These are phyloP conservation scores for Alouatta palliata DNA, from an alignment of 2,113 vertebrate genomes.

Conservation along the genomic window DNA sequence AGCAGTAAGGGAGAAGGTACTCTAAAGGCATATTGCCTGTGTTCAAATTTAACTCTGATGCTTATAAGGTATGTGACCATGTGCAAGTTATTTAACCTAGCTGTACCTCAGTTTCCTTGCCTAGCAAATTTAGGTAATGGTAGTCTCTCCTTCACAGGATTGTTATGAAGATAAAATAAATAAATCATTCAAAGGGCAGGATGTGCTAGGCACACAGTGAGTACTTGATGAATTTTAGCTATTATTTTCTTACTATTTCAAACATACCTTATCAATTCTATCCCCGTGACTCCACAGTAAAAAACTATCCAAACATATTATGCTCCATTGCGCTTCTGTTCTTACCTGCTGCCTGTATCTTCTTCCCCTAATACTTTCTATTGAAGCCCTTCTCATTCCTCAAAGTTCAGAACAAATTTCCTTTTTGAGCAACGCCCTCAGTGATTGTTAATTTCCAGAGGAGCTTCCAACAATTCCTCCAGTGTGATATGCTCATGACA, in stretches of 20 bases:
- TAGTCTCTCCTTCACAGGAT: neutral
- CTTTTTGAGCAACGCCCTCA: neutral
- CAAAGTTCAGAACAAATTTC: neutral
- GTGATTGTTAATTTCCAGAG: neutral
- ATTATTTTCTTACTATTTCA: neutral
- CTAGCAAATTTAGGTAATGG: neutral
- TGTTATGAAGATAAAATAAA: neutral
- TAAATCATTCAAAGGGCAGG: neutral
- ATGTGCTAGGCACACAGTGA: neutral
- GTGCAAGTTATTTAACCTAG: neutral
- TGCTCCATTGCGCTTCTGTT: neutral
- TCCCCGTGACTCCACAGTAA: neutral
- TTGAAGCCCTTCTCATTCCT: neutral
- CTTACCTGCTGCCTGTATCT: neutral
- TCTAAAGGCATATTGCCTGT: neutral
- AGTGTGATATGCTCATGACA: neutral
- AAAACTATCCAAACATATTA: neutral
- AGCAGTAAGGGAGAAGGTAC: neutral
- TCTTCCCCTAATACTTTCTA: neutral
- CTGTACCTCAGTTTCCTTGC: neutral
- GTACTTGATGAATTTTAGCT: neutral
- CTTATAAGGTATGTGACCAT: neutral
- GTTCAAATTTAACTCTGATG: neutral
- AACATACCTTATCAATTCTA: neutral
- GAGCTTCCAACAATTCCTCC: neutral